Percentiles rank a stretch among this genome's conserved stretches.
These are phyloP conservation scores for Achroia grisella DNA, from an alignment of 1,140 invertebrate genomes.

Conservation along the genomic window DNA sequence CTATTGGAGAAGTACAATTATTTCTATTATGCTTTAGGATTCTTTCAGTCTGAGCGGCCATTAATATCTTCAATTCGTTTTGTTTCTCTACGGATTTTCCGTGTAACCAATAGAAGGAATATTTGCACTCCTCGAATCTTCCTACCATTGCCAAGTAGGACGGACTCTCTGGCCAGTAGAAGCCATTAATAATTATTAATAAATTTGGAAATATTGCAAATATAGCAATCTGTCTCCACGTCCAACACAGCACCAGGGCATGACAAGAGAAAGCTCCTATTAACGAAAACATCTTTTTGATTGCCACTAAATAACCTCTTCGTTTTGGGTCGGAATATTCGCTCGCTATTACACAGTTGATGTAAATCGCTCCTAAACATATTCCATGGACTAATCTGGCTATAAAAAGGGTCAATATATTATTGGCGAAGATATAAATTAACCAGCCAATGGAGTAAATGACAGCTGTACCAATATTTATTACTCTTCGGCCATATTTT, in stretches of 20 bases:
- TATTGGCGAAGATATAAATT: not conserved
- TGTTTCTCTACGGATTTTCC: conserved; percentile 13
- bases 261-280: conserved; percentile 26
- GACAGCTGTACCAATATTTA: not conserved
- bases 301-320: conserved; percentile 27
- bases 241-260: conserved; percentile 14
- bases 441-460: not conserved
- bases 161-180: conserved; percentile 34
- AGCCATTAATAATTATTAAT: conserved; percentile 17
- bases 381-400: conserved; percentile 12
- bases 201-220: conserved; percentile 12
- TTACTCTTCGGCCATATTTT: not conserved
- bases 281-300: conserved; percentile 22
- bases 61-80: conserved; percentile 17
- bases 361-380: conserved; percentile 8
- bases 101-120: conserved; percentile 19
- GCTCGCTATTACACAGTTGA: conserved; percentile 7
- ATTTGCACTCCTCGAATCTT: conserved; percentile 19
- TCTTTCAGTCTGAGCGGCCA: conserved; percentile 8
- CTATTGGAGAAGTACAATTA: not conserved
- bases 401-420: not conserved
- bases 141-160: conserved; percentile 26
- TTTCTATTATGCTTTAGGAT: not conserved
- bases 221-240: conserved; percentile 28
- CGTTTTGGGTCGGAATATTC: conserved; percentile 20